Base-by-base conservation (phyloP, 2,797 vertebrate species). In the Microhierax caerulescens region DNA sequence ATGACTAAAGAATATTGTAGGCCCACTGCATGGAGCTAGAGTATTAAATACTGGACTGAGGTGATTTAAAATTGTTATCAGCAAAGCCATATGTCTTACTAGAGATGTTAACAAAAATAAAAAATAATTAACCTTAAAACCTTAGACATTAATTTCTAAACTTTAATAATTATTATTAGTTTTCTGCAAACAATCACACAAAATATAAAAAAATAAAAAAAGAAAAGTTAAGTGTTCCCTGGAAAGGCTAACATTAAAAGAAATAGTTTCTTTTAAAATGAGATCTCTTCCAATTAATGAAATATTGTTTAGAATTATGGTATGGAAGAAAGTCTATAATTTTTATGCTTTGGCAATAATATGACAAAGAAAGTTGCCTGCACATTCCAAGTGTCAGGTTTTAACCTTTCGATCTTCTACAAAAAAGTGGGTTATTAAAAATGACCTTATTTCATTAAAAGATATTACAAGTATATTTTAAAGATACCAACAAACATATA, bases 301-400 rank as follows among this genome's bases (percentile, higher is more conserved):
- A 86, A 39, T 79, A 47, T 64, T 70, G 8, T 64, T 64, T 79
- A 83, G 20, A 20, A 22, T 70, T 93, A 78, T n/a, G 10, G 39
- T 73, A 72, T 28, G 56, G 56, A 84, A 95, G 6, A 11, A 95
- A 69, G 25, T 54, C 64, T 93, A 83, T 90, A 79, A 60, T 81
- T 69, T 74, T 85, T n/a, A 60, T 79, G 30, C 64, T 92, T 94
- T 90, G 88, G 68, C 53, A 90, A 90, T 59, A 89, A 53, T 64
- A 73, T 24, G 27, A 82, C 47, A 88, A 79, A 68, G 30, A 61
- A 87, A 88, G 67, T 70, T 63, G 47, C 73, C 90, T 94, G 74
- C 89, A 89, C 81, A 73, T 96, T 85, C 88, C 64, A 56, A 73
- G 68, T 96, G 57, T 54, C 90, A 96, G 89, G 92, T 88, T 94